Base-by-base conservation (phyloP, 2,797 vertebrate genomes). In the Cygnus olor region DNA sequence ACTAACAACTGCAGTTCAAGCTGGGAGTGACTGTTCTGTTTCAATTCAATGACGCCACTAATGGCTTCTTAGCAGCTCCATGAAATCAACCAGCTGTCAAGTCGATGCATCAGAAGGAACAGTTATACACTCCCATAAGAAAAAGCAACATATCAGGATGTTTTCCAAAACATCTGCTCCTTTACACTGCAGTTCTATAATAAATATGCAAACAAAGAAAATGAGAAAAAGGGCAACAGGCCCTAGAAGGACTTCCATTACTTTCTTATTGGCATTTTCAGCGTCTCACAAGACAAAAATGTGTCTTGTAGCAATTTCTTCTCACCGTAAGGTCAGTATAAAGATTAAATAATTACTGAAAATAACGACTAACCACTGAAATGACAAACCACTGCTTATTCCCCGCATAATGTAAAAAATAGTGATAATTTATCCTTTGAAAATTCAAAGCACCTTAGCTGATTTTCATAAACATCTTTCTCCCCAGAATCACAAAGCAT, bases 51-150 rank as follows among this genome's bases (percentile, higher is more conserved):
- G 98, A 98, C 98, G 98, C 98, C 98, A 98, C 99, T 99, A 99
- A 99, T 99, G 99, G 99, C 98, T 99, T 99, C 99, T 99, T 98
- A 99, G 99, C 98, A 98, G 98, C 98, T 98, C 99, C 98, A 98
- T 98, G 98, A 99, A 99, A 99, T 99, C 99, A 99, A 98, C 98
- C 99, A 99, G 99, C 99, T 99, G 99, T 99, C 99, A 99, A 98
- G 98, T 98, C 98, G 98, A 99, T 98, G 98, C 98, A 99, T 99
- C 99, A 98, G 98, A 99, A 99, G 98, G 96, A 98, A 98, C 98
- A 98, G 98, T 98, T 98, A 98, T 85, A 98, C 98, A 98, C 98
- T 99, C 99, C 99, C 99, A 98, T 97, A 99, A 99, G 98, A 98
- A 98, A 98, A 98, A 98, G 98, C 98, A 98, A 98, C 98, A 98